Base-by-base conservation (phyloP, 1,140 invertebrate genomes). In the Hormaphis cornu region DNA sequence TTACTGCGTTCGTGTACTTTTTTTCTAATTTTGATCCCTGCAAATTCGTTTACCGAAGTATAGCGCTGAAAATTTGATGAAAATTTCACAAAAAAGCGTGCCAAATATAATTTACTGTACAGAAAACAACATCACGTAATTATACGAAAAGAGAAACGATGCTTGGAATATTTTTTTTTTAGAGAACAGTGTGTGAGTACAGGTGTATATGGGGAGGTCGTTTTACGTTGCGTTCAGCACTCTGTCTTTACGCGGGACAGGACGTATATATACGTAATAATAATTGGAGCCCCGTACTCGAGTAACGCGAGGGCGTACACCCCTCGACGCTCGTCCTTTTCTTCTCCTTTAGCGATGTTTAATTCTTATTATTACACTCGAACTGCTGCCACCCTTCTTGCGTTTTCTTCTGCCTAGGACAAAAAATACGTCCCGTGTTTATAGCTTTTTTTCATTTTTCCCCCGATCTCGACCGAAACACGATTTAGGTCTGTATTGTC, bases 201-300 rank as follows among this genome's bases (percentile, higher is more conserved):
- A 22, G 35, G 33, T 35, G 12, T n/a, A n/a, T n/a, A n/a, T n/a
- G 37, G 4, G 8, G 22, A 24, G 54, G 33, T 40, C 54, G 20
- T 58, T 58, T 58, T 58, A 58, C 20, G 53, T 56, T n/a, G n/a
- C n/a, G n/a, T n/a, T n/a, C n/a, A n/a, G 12, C 54, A 58, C 54
- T 58, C 40, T 58, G 54, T 58, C 54, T 37, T 58, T 58, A 58
- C 54, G n/a, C n/a, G n/a, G 9, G 14, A 20, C 40, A 58, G 40
- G 54, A 40, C 22, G 33, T n/a, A n/a, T n/a, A n/a, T n/a, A n/a
- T n/a, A n/a, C n/a, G n/a, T n/a, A n/a, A n/a, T n/a, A n/a, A n/a
- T 58, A 40, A 58, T 40, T 24, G 12, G 20, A 20, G 20, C 14
- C 9, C 26, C 20, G 18, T 22, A 14, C 20, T 8, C 9, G 9